Percentiles rank a stretch among this genome's conserved stretches.
Conservation (phyloP, 2,113 vertebrate species). For the Gobio gobio region DNA sequence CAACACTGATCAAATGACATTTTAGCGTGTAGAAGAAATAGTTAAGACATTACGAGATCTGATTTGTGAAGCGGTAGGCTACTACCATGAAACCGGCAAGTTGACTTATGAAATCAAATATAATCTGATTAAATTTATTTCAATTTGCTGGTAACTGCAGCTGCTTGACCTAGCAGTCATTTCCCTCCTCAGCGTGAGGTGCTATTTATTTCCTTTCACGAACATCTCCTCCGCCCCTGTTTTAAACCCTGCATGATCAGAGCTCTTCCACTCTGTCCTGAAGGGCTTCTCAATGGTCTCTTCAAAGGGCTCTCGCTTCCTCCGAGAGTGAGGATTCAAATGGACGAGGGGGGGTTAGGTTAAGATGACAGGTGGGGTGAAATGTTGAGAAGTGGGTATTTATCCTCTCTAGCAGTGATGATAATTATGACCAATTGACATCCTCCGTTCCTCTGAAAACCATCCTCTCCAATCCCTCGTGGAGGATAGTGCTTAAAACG, state of each 20-base stretch:
- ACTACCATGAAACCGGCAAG: not conserved
- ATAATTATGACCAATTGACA: constrained; percentile 67
- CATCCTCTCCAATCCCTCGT: constrained; percentile 46
- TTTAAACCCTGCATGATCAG: constrained; percentile 35
- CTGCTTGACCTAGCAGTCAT: constrained; percentile 21
- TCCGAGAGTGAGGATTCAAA: constrained; percentile 55
- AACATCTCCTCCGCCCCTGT: not conserved
- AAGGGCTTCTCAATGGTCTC: constrained; percentile 44
- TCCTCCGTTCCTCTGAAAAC: constrained; percentile 61
- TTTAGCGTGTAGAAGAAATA: too few species aligned
- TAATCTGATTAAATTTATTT: constrained; percentile 23
- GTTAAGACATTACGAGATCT: too few species aligned
- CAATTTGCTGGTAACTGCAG: constrained; percentile 14
- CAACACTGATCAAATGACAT: too few species aligned
- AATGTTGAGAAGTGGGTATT: constrained; percentile 65
- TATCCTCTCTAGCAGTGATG: constrained; percentile 71
- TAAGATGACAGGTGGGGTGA: constrained; percentile 66
- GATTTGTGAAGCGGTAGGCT: not conserved
- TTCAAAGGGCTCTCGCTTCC: constrained; percentile 45
- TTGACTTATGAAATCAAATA: not conserved
- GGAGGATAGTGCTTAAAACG: not conserved
- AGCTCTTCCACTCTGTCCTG: constrained; percentile 36
- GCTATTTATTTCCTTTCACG: constrained; percentile 25
- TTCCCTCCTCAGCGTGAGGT: not conserved
- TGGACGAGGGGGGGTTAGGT: constrained; percentile 51